phyloP scores from a whole-genome alignment of 2,888 invertebrate genomes.

The Nezara viridula region DNA sequence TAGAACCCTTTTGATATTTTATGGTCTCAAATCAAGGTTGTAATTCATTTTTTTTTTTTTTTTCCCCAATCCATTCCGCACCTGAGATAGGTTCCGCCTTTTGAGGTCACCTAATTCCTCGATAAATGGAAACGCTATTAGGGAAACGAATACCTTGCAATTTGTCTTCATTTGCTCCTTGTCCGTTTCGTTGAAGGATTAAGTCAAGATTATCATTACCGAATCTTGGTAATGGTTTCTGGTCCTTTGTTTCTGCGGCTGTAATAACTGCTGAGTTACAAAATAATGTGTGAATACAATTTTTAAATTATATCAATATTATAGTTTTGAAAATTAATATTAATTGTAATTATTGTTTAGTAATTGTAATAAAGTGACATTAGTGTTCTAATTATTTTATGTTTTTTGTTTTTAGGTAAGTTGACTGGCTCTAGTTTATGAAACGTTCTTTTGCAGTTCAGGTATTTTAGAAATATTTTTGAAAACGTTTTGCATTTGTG shows the following conservation, averaged over 20 bases:
- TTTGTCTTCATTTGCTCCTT: slow-evolving; percentile 17
- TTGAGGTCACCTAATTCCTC: neutral
- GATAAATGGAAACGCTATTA: slow-evolving; percentile 34
- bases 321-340: neutral
- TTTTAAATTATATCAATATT: neutral
- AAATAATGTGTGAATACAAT: too few species aligned
- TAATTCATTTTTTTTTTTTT: neutral
- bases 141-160: neutral
- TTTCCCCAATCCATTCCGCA: neutral
- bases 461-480: too few species aligned
- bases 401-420: neutral
- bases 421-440: neutral
- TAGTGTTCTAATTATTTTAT: neutral
- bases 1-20: neutral
- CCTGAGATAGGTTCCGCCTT: neutral
- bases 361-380: too few species aligned
- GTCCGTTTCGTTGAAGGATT: neutral
- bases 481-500: too few species aligned
- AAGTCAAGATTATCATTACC: neutral
- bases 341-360: too few species aligned
- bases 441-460: neutral
- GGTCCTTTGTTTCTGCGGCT: neutral
- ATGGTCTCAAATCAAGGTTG: neutral
- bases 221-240: neutral
- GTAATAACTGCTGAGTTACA: neutral